Evolutionary conservation across 2,797 vertebrate genomes (phyloP).

Genomic region (Bovichtus diacanthus): DNA sequence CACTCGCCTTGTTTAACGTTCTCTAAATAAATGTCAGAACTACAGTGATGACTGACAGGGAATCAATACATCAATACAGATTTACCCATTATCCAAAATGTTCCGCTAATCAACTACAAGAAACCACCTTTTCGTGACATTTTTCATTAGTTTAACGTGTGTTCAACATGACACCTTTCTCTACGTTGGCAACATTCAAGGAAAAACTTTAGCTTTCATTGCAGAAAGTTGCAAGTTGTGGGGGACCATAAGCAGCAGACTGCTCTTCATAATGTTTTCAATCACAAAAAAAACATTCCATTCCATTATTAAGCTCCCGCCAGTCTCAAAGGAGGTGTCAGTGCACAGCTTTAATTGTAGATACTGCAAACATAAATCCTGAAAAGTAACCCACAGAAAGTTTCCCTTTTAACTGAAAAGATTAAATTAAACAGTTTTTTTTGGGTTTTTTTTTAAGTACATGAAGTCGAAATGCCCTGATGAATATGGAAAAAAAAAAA

Average conservation of each 20-base stretch:
- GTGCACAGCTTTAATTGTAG: background rate
- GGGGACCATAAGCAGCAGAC: background rate
- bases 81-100: background rate
- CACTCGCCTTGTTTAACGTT: background rate
- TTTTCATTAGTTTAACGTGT: background rate
- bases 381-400: background rate
- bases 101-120: background rate
- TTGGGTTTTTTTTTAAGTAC: no score
- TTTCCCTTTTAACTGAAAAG: background rate
- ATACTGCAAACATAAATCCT: background rate
- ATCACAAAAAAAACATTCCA: background rate
- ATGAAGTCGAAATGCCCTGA: background rate
- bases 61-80: constrained; percentile 10
- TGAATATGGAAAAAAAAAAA: background rate
- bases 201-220: background rate
- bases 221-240: background rate
- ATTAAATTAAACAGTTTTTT: background rate
- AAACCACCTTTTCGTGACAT: background rate
- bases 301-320: background rate
- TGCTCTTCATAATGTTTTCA: background rate
- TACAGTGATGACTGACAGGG: background rate
- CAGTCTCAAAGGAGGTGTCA: background rate
- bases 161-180: background rate
- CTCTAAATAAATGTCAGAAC: background rate
- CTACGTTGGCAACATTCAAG: background rate